A percentile compares a stretch with the other conserved stretches of the same genome.
Evolutionary conservation across 2,888 invertebrate species (phyloP).

Genomic region (Hyposoter didymator): DNA sequence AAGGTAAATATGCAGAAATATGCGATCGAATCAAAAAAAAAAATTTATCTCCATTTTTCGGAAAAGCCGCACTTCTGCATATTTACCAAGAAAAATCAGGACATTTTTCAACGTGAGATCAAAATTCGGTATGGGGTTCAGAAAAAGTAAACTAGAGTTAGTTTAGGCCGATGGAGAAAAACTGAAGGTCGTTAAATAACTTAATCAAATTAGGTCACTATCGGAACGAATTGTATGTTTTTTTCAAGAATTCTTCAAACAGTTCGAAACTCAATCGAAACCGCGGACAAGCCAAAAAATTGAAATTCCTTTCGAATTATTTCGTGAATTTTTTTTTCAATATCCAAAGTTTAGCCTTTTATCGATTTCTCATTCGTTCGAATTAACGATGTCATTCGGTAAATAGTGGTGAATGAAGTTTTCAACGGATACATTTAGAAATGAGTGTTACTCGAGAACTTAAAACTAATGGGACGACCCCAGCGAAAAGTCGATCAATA

Average conservation of each 20-base stretch:
- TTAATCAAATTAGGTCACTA: background rate
- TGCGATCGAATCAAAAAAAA: too few relatives aligned
- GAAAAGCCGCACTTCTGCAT: too few relatives aligned
- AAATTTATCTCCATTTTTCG: too few relatives aligned
- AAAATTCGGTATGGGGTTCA: background rate
- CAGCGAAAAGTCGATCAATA: slow-evolving; percentile 31
- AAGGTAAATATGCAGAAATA: too few relatives aligned
- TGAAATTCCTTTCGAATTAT: too few relatives aligned
- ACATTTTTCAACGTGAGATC: background rate
- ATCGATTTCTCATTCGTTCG: background rate
- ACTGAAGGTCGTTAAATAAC: background rate
- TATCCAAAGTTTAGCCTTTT: background rate
- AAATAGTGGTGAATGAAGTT: background rate
- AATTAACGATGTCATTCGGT: background rate
- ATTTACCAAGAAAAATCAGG: background rate
- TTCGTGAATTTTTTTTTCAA: background rate
- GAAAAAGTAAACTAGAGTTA: background rate
- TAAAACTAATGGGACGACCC: background rate
- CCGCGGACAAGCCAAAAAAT: too few relatives aligned
- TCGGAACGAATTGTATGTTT: background rate
- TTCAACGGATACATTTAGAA: background rate
- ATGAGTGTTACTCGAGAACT: background rate
- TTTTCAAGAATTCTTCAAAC: background rate
- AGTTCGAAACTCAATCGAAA: too few relatives aligned
- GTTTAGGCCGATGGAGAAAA: background rate